Evolutionary conservation across 1,140 invertebrate species (phyloP).

Genomic region (Drosophila albomicans): DNA sequence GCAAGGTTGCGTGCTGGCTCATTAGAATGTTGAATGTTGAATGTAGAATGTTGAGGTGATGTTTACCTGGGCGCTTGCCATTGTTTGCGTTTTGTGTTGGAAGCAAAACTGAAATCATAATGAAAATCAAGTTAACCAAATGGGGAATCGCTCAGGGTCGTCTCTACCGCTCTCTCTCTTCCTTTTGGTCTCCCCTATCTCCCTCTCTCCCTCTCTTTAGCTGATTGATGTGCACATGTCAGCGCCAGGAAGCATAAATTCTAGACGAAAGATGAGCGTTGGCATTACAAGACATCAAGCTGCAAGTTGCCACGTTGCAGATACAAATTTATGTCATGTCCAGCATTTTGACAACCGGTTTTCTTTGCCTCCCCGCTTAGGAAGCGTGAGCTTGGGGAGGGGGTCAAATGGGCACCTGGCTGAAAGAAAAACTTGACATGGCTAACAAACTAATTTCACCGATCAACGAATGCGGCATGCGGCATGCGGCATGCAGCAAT

Average conservation of each 20-base stretch:
- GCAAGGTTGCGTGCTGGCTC: slow-evolving; percentile 56
- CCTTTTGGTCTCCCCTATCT: no score
- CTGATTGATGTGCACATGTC: slow-evolving; percentile 77
- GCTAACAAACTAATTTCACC: slow-evolving; percentile 71
- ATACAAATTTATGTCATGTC: slow-evolving; percentile 78
- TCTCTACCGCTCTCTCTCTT: not conserved
- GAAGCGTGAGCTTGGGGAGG: not conserved
- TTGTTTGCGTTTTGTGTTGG: slow-evolving; percentile 34
- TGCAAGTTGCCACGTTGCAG: slow-evolving; percentile 37
- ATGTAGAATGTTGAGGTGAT: slow-evolving; percentile 8
- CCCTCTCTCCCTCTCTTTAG: no score
- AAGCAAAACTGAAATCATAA: slow-evolving; percentile 35
- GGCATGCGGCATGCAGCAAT: slow-evolving; percentile 23
- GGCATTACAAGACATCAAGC: slow-evolving; percentile 57
- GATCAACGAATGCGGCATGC: slow-evolving; percentile 30
- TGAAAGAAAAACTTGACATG: slow-evolving; percentile 60
- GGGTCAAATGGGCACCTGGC: slow-evolving; percentile 32
- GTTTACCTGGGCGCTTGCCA: slow-evolving; percentile 58
- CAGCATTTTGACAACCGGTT: slow-evolving; percentile 73
- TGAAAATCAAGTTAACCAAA: slow-evolving; percentile 66
- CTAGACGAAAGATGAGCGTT: slow-evolving; percentile 68
- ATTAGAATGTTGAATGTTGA: slow-evolving; percentile 54
- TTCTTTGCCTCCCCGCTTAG: not conserved
- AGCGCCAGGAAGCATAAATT: slow-evolving; percentile 77
- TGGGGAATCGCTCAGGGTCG: slow-evolving; percentile 33